These are phyloP conservation scores for Gryon sp. DNA, from an alignment of 1,140 invertebrate species.

Conservation along the genomic window DNA sequence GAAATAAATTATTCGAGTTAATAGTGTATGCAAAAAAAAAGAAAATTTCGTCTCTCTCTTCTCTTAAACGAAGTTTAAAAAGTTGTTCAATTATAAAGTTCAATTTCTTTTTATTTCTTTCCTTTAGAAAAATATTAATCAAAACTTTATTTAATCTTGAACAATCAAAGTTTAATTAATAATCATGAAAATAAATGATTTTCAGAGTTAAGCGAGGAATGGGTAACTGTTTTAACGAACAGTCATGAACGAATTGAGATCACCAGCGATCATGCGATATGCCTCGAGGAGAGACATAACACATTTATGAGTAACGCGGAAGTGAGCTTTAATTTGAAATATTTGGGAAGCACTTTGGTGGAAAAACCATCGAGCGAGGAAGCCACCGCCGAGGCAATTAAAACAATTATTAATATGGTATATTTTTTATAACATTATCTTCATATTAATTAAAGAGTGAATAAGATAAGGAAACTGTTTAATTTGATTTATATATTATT, in stretches of 20 bases:
- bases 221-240: constrained; percentile 82
- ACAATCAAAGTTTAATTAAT: no score
- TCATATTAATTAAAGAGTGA: no score
- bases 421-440: no score
- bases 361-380: constrained; percentile 83
- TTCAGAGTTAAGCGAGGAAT: constrained; percentile 89
- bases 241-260: constrained; percentile 82
- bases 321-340: constrained; percentile 85
- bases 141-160: no score
- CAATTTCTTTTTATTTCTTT: no score
- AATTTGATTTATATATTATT: constrained; percentile 3
- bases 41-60: no score
- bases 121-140: no score
- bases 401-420: constrained; percentile 84
- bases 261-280: constrained; percentile 76
- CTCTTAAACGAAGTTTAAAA: no score
- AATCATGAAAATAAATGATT: no score
- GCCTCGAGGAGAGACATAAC: constrained; percentile 80
- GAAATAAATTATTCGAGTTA: no score
- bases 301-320: constrained; percentile 73
- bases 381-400: constrained; percentile 85
- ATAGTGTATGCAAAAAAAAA: no score
- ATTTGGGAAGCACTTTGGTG: constrained; percentile 85
- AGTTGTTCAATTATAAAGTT: no score
- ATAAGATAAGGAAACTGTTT: background rate